Evolutionary conservation across 2,888 invertebrate species (phyloP).

Genomic region (Masnerella sp.): DNA sequence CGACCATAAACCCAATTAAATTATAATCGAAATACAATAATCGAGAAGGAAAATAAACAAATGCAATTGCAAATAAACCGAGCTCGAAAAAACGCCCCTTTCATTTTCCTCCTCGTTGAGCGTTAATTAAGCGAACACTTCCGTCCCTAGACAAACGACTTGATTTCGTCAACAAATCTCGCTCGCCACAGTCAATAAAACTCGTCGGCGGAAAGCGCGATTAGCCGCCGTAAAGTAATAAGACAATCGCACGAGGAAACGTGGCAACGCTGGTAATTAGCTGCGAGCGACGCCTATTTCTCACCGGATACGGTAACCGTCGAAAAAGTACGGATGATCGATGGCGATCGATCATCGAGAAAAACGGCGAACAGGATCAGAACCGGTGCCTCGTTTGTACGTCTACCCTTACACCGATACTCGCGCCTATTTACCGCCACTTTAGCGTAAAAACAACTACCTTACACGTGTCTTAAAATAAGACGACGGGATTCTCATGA

Average conservation of each 20-base stretch:
- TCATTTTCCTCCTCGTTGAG: slow-evolving; percentile 28
- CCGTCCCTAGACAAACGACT: slow-evolving; percentile 37
- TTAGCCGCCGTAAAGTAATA: slow-evolving; percentile 51
- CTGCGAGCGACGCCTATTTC: slow-evolving; percentile 34
- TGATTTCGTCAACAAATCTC: slow-evolving; percentile 45
- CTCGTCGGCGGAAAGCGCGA: slow-evolving; percentile 26
- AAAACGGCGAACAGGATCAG: slow-evolving; percentile 64
- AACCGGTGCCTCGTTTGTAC: slow-evolving; percentile 58
- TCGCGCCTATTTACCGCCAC: slow-evolving; percentile 58
- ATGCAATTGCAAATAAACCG: slow-evolving; percentile 22
- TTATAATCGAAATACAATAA: slow-evolving; percentile 6
- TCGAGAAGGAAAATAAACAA: slow-evolving; percentile 25
- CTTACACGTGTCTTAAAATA: slow-evolving; percentile 37
- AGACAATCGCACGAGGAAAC: slow-evolving; percentile 40
- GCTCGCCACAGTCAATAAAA: slow-evolving; percentile 14
- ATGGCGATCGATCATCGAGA: slow-evolving; percentile 67
- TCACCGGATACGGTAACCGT: slow-evolving; percentile 40
- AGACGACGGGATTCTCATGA: slow-evolving; percentile 14
- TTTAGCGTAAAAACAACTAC: slow-evolving; percentile 46
- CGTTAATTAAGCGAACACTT: slow-evolving; percentile 46
- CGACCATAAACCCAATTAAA: slow-evolving; percentile 15
- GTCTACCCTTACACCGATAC: slow-evolving; percentile 56
- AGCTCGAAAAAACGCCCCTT: neutral
- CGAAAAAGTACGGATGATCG: slow-evolving; percentile 70
- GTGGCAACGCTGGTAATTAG: slow-evolving; percentile 28